Evolutionary conservation across 2,113 vertebrate species (phyloP).

Genomic region (Riparia riparia): DNA sequence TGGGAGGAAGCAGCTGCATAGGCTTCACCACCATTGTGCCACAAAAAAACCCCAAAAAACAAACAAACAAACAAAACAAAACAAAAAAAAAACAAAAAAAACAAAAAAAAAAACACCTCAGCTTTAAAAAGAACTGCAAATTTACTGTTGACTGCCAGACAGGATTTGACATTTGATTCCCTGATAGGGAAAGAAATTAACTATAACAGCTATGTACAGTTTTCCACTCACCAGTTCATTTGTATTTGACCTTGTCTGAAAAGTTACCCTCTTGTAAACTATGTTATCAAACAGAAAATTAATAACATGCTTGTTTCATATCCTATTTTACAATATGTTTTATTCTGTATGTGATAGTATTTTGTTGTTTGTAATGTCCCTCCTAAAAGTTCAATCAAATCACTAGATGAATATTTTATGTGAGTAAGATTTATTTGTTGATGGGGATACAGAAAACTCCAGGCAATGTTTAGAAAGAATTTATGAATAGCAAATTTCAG

Average conservation of each 20-base stretch:
- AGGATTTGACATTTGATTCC: neutral
- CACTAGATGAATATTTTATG: neutral
- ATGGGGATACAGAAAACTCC: neutral
- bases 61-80: too few species aligned
- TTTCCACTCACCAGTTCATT: neutral
- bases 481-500: neutral
- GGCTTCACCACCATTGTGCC: neutral
- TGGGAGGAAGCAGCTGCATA: neutral
- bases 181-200: neutral
- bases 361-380: neutral
- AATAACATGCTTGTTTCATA: neutral
- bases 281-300: neutral
- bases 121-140: neutral
- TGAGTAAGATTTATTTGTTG: neutral
- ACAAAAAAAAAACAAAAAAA: too few species aligned
- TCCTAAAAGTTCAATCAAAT: neutral
- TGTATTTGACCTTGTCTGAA: neutral
- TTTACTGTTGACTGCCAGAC: neutral
- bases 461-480: neutral
- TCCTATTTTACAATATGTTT: neutral
- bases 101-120: too few species aligned
- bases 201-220: neutral
- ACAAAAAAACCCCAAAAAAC: neutral
- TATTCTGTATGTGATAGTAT: too few species aligned
- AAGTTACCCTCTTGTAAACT: neutral